Conservation (phyloP, 2,113 vertebrate species). For the Toxotes chatareus region DNA sequence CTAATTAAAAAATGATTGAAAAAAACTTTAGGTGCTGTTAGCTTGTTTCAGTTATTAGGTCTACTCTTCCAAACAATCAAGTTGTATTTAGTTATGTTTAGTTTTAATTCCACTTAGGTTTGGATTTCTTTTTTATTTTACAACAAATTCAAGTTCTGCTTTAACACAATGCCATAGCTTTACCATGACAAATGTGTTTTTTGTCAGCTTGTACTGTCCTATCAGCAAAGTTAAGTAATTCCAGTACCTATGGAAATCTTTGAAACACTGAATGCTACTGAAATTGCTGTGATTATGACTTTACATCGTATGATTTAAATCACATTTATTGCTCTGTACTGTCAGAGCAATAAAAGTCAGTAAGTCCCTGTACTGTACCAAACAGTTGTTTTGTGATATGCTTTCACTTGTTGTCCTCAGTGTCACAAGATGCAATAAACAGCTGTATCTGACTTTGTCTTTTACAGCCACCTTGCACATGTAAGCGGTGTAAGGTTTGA, state of each 20-base stretch:
- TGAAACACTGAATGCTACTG: not conserved
- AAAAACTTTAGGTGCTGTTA: not conserved
- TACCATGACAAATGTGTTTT: not conserved
- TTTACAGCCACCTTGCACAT: conserved; percentile 8
- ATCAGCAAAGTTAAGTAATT: not conserved
- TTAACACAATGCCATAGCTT: not conserved
- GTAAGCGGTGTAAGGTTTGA: not conserved
- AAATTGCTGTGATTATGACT: conserved; percentile 21
- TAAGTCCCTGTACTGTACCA: not conserved
- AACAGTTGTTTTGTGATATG: conserved; percentile 18
- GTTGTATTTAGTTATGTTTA: not conserved
- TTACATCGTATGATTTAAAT: not conserved
- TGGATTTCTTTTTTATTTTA: not conserved
- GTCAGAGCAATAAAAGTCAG: conserved; percentile 3
- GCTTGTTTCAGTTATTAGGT: not conserved
- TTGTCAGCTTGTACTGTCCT: not conserved
- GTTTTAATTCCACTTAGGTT: not conserved
- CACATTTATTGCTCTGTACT: not conserved
- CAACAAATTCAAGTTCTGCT: not conserved
- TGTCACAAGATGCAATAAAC: conserved; percentile 39
- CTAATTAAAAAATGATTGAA: not conserved
- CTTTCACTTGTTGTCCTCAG: conserved; percentile 23
- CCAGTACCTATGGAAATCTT: not conserved
- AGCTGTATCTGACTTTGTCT: not conserved
- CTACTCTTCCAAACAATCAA: not conserved